Evolutionary conservation across 2,888 invertebrate species (phyloP), one percentile per base, ranked within the genome.

Genomic region (Lasioglossum marginatum): DNA sequence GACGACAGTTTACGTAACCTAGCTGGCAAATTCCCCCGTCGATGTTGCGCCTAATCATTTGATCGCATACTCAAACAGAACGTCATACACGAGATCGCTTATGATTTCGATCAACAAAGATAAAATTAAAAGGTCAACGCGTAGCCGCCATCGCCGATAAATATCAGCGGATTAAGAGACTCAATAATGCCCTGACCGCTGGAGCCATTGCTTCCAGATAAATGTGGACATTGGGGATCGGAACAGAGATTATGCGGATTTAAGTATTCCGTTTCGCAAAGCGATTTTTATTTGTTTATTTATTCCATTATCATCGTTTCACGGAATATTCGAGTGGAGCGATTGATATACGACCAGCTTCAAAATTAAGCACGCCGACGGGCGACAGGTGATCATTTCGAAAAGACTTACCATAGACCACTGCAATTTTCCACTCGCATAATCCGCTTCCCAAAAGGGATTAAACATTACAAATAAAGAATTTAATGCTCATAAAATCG

Each of bases 101-200:
- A 0, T 8, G 19, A 82, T 57, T 68, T 68, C n/a, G 52, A 78
- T 82, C 43, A n/a, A 10, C 23, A 12, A 19, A 4, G n/a, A 31
- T n/a, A 27, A 14, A 48, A 75, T n/a, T 37, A 27, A 31, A 45
- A 57, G 16, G 27, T 66, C 16, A 5, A 34, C 43, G 27, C 12
- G 6, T 14, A 34, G 34, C 66, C 45, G 57, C n/a, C 27, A 19
- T 1, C 34, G n/a, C 0, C 6, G 19, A 74, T 77, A 16, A 3
- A 60, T 82, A 79, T 40, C 57, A 5, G 5, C n/a, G 6, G 23
- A 63, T 74, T 82, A 83, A 60, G 10, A 27, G 45, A 52, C 40
- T 27, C 27, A 60, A 52, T 19, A 8, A 19, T n/a, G 19, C 0
- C 23, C n/a, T n/a, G n/a, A n/a, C n/a, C n/a, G n/a, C 4, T 0